A percentile compares a stretch with the other conserved stretches of the same genome.
These are phyloP conservation scores for Dascillus cervinus DNA, from an alignment of 2,888 invertebrate genomes.

Conservation along the genomic window DNA sequence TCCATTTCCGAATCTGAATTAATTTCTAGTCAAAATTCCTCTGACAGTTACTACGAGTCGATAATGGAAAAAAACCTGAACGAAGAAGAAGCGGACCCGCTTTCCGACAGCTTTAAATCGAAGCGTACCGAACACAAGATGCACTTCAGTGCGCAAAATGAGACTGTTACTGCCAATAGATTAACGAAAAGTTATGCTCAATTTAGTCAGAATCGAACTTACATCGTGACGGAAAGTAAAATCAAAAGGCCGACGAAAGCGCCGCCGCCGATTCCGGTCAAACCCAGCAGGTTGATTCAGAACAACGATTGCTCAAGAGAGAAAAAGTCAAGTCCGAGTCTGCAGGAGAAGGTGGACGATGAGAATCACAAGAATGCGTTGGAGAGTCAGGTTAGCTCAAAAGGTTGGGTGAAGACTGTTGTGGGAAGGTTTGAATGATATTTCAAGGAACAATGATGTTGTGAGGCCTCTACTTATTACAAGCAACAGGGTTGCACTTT, in stretches of 20 bases:
- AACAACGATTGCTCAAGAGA: conserved; percentile 5
- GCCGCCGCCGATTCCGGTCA: conserved; percentile 60
- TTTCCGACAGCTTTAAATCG: conserved; percentile 17
- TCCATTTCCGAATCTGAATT: neutral
- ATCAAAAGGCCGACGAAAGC: conserved; percentile 42
- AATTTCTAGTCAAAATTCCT: conserved; percentile 21
- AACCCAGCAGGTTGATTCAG: conserved; percentile 41
- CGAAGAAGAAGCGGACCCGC: conserved; percentile 25
- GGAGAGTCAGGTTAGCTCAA: conserved; percentile 24
- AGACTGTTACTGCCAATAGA: conserved; percentile 14
- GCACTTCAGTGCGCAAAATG: conserved; percentile 25
- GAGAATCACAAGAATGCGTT: conserved; percentile 3
- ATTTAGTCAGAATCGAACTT: too few species aligned
- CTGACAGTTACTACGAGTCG: conserved; percentile 38
- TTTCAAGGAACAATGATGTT: conserved; percentile 14
- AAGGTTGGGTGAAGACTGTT: conserved; percentile 69
- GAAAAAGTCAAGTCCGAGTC: conserved; percentile 4
- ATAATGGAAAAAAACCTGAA: conserved; percentile 35
- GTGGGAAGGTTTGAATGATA: conserved; percentile 62
- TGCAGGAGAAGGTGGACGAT: conserved; percentile 3
- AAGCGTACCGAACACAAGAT: conserved; percentile 26
- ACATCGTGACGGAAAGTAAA: conserved; percentile 9
- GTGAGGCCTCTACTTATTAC: too few species aligned
- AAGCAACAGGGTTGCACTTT: too few species aligned
- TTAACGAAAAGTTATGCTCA: too few species aligned